These are phyloP conservation scores for Solen grandis DNA, from an alignment of 1,140 invertebrate species.

Conservation along the genomic window DNA sequence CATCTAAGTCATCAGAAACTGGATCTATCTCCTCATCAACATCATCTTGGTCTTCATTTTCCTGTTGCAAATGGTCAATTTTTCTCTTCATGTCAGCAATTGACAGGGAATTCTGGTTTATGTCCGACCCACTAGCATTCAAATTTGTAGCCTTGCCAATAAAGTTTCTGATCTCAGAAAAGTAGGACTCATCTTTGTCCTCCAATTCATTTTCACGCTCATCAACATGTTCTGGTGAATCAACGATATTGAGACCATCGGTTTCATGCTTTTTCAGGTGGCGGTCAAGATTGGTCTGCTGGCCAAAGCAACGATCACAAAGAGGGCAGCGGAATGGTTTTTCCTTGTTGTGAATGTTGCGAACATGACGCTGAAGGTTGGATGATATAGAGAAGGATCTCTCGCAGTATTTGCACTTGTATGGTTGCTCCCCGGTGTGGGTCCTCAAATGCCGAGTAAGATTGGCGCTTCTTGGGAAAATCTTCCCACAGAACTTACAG, in stretches of 20 bases:
- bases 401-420: conserved; percentile 99
- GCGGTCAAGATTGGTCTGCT: conserved; percentile 98
- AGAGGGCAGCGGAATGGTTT: conserved; percentile 87
- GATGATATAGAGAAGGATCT: conserved; percentile 99
- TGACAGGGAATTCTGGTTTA: conserved; percentile 44
- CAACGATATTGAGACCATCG: conserved; percentile 84
- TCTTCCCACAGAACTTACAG: conserved; percentile 97
- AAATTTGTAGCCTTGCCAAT: conserved; percentile 86
- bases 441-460: conserved; percentile 96
- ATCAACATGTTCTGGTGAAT: conserved; percentile 86
- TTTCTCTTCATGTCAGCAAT: conserved; percentile 78
- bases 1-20: conserved; percentile 47
- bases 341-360: conserved; percentile 98
- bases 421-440: conserved; percentile 97
- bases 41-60: conserved; percentile 53
- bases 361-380: conserved; percentile 98
- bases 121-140: conserved; percentile 20
- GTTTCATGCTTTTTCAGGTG: conserved; percentile 97
- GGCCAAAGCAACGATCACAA: conserved; percentile 97
- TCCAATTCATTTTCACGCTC: conserved; percentile 87
- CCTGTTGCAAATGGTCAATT: conserved; percentile 55
- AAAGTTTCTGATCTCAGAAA: conserved; percentile 93
- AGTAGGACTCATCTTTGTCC: conserved; percentile 83
- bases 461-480: conserved; percentile 97
- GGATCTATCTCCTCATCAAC: conserved; percentile 62